Base-by-base conservation (phyloP, 2,797 vertebrate genomes). In the Bryconaethiops microstoma region DNA sequence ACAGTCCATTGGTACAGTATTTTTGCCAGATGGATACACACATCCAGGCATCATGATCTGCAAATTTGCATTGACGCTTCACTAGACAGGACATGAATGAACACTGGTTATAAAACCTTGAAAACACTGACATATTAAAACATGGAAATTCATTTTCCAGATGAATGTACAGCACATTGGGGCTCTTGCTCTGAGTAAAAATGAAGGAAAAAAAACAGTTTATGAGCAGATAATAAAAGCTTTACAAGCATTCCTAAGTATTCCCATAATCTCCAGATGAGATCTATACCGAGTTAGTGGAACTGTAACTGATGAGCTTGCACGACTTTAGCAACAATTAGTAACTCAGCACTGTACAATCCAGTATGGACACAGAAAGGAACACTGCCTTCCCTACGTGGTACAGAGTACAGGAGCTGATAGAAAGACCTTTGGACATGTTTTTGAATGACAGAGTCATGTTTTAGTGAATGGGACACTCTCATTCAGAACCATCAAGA, bases 351-450 rank as follows among this genome's bases (percentile, higher is more conserved):
- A 65, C 25, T 84, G 39, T 81, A 65, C 59, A 71, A 63, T 54
- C 57, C 65, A 7, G 12, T 65, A 21, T 23, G 55, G 54, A 50
- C 54, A 65, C 55, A 79, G 74, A 29, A 70, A 62, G 72, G 39
- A 79, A 64, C 69, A 74, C 23, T 19, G 48, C 68, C 52, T 59
- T 25, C 70, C 13, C n/a, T 74, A 42, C 64, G 74, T 14, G 19
- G 70, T 59, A 54, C 82, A 82, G 76, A 82, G 84, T 79, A 29
- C 83, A 81, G 67, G 59, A 77, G 69, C 77, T 86, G 83, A 83
- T 23, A 65, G 55, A 83, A 69, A 17, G 79, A 87, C 81, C 86
- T 86, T 86, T 87, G 86, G 42, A 59, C 83, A 55, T 65, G 64
- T 74, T 68, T 82, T 82, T 83, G 71, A 77, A 77, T 76, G 54